Evolutionary conservation across 2,888 invertebrate genomes (phyloP).

Genomic region (Leucoma salicis): DNA sequence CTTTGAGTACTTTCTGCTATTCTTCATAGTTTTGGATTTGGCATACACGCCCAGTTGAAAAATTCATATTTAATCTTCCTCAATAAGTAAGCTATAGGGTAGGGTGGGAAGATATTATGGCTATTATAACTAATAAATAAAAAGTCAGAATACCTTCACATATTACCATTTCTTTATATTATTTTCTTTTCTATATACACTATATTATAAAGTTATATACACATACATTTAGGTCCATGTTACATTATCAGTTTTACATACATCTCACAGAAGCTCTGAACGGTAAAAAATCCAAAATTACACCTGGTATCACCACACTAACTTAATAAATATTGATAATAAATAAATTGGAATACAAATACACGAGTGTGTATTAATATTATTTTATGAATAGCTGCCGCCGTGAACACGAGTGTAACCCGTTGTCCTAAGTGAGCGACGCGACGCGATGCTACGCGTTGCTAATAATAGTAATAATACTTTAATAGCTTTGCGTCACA

Average conservation of each 20-base stretch:
- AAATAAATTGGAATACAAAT: constrained; percentile 30
- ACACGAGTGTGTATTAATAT: constrained; percentile 11
- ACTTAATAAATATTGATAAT: constrained; percentile 24
- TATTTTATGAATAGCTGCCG: neutral
- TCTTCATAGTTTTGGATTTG: no score
- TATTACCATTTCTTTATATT: constrained; percentile 56
- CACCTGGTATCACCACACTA: constrained; percentile 23
- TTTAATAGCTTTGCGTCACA: no score
- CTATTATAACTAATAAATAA: no score
- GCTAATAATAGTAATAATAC: no score
- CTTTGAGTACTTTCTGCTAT: no score
- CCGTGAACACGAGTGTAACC: no score
- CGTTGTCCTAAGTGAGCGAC: no score
- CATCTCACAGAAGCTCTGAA: constrained; percentile 34
- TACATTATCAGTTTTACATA: constrained; percentile 39
- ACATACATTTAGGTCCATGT: constrained; percentile 73
- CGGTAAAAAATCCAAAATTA: constrained; percentile 31
- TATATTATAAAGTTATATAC: constrained; percentile 68
- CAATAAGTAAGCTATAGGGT: no score
- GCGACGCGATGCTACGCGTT: no score
- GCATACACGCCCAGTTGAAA: no score
- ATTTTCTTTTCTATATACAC: constrained; percentile 64
- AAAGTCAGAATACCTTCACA: constrained; percentile 32
- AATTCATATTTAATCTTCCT: no score
- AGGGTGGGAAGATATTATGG: no score